Conservation (phyloP, 2,888 invertebrate genomes). For the Hydriomena furcata region DNA sequence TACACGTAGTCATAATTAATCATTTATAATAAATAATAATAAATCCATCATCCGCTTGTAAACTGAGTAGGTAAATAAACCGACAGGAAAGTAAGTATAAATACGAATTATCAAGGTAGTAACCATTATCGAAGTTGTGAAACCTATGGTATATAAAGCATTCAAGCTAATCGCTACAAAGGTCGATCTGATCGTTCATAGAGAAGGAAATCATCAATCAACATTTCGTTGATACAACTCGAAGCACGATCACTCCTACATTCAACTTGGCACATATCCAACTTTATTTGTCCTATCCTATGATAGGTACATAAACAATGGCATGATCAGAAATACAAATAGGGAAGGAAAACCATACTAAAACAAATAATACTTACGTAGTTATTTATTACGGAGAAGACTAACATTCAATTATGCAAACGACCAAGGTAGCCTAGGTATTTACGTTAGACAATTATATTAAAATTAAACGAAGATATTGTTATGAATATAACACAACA, state of each 20-base stretch:
- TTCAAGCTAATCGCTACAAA: slow-evolving; percentile 52
- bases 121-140: slow-evolving; percentile 20
- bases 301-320: slow-evolving; percentile 18
- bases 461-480: background rate
- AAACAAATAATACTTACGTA: slow-evolving; percentile 10
- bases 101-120: background rate
- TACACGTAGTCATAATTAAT: no score
- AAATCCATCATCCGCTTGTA: no score
- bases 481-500: slow-evolving; percentile 2
- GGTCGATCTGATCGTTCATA: slow-evolving; percentile 60
- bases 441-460: slow-evolving; percentile 10
- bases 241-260: slow-evolving; percentile 70
- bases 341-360: slow-evolving; percentile 24
- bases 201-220: slow-evolving; percentile 72
- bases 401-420: slow-evolving; percentile 20
- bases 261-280: slow-evolving; percentile 70
- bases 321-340: slow-evolving; percentile 11
- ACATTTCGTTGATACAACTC: slow-evolving; percentile 71
- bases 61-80: no score
- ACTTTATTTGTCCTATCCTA: slow-evolving; percentile 45
- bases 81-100: no score
- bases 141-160: slow-evolving; percentile 43
- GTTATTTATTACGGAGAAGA: slow-evolving; percentile 7
- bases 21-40: no score
- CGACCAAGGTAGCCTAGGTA: slow-evolving; percentile 4